Conservation (phyloP, 2,888 invertebrate species). For the Cordilura impudica region DNA sequence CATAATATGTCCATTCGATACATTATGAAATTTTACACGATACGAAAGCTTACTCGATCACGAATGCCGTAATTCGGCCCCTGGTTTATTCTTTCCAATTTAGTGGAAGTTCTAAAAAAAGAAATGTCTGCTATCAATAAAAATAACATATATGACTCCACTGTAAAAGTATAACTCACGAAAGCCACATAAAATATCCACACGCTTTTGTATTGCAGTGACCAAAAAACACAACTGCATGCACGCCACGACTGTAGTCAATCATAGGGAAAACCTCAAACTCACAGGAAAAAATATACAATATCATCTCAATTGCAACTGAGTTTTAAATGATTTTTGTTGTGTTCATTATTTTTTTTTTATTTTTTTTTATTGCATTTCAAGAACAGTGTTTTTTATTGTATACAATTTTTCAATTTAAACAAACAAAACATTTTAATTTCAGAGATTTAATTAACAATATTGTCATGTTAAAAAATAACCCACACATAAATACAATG, state of each 20-base stretch:
- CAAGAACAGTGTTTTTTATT: constrained; percentile 32
- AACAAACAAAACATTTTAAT: constrained; percentile 78
- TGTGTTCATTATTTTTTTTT: neutral
- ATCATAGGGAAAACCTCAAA: constrained; percentile 49
- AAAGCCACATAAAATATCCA: no score
- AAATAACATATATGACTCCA: no score
- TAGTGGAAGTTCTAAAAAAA: no score
- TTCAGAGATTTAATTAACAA: constrained; percentile 78
- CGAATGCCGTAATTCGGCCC: no score
- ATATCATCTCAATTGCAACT: constrained; percentile 4
- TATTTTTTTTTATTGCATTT: constrained; percentile 36
- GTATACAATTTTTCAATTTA: constrained; percentile 76
- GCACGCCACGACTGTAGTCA: constrained; percentile 26
- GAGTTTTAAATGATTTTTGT: constrained; percentile 16
- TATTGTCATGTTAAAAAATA: constrained; percentile 64
- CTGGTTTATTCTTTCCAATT: no score
- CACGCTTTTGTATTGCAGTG: no score
- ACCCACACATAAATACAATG: constrained; percentile 46
- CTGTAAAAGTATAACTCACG: no score
- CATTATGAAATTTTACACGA: no score
- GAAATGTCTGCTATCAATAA: no score
- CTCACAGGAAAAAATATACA: neutral
- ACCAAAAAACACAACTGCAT: neutral
- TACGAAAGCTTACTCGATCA: no score
- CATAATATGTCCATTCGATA: no score